Evolutionary conservation across 2,888 invertebrate genomes (phyloP), one percentile per base, ranked within the genome.

Genomic region (Panopea generosa): DNA sequence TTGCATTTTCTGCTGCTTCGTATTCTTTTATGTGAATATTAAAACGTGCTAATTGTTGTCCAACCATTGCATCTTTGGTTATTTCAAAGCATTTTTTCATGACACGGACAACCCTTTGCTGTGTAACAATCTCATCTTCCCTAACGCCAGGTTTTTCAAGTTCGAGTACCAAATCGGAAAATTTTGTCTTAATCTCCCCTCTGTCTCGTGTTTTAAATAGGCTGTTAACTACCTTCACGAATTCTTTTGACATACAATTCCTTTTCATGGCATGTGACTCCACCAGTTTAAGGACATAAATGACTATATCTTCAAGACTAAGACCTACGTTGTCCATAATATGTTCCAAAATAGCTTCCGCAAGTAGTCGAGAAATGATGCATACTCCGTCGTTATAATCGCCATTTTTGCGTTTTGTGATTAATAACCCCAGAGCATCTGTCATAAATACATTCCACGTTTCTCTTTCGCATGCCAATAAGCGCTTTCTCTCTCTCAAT

Each of bases 1-100:
- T 84, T 47, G 69, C 84, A n/a, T 77, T 57, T 43, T 75, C 79
- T 20, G 88, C 88, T n/a, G 70, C 52, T 24, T 40, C 56, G 82
- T 84, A 88, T 33, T 85, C 80, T 38, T 80, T 61, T 33, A 68
- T 59, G 52, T 82, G 70, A 16, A 87, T 87, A 63, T 84, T 83
- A 50, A 84, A 76, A 20, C 88, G 63, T 4, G 88, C 82, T 20
- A 87, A 71, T 33, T 86, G 85, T 59, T 88, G 88, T 2, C 86
- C 86, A 16, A 88, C 77, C 83, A 87, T 85, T 3, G 87, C 83
- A 67, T 88, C 87, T 14, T 81, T 60, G 22, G 85, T 83, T 20
- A 82, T 81, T 18, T 81, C 59, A 59, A 82, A 85, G 27, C 77
- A 85, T 26, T 59, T 76, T 14, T 74, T 61, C 50, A 86, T 75